A percentile compares a stretch with the other conserved stretches of the same genome.
Evolutionary conservation across 1,140 invertebrate genomes (phyloP).

Genomic region (Lucilia sericata): DNA sequence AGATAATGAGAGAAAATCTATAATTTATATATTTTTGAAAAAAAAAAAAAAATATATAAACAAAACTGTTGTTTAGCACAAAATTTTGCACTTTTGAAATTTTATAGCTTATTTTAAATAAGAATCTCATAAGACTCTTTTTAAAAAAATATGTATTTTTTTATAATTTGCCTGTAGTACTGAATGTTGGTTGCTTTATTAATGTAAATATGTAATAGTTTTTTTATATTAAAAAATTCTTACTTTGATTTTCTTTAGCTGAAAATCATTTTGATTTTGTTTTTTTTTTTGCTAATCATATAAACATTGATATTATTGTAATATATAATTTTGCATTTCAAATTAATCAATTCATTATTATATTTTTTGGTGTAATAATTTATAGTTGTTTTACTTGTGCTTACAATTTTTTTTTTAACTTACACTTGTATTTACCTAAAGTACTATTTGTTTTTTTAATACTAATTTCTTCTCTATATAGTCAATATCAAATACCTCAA

Average conservation of each 20-base stretch:
- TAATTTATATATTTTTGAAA: constrained; percentile 11
- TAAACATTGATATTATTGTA: constrained; percentile 25
- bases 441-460: background rate
- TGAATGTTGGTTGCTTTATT: constrained; percentile 32
- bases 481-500: constrained; percentile 62
- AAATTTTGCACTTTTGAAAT: background rate
- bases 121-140: background rate
- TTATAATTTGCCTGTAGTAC: constrained; percentile 35
- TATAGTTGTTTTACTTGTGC: constrained; percentile 43
- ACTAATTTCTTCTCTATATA: constrained; percentile 45
- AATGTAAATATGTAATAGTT: constrained; percentile 1
- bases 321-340: constrained; percentile 24
- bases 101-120: background rate
- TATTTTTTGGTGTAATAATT: constrained; percentile 37
- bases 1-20: background rate
- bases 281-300: background rate
- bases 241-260: background rate
- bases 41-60: background rate
- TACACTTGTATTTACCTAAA: background rate
- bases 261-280: background rate
- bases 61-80: background rate
- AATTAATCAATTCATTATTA: background rate
- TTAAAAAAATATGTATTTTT: constrained; percentile 28
- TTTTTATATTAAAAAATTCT: background rate
- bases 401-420: constrained; percentile 23